Conservation (phyloP, 2,888 invertebrate species). For the Galerucella calmariensis region DNA sequence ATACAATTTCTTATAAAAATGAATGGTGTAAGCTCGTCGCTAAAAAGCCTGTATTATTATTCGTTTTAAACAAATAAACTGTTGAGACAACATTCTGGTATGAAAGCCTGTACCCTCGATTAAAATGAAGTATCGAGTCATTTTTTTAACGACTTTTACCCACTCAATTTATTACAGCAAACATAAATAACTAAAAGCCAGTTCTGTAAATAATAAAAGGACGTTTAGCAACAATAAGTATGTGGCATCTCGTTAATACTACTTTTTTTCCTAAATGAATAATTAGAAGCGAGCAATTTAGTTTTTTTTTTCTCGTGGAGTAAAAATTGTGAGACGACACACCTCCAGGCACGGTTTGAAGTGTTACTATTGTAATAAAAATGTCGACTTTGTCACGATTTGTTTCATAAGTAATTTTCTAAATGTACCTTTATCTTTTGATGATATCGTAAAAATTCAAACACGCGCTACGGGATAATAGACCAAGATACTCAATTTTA, state of each 20-base stretch:
- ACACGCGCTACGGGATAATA: not conserved
- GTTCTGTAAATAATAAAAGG: slow-evolving; percentile 20
- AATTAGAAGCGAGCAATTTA: not conserved
- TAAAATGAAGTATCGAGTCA: slow-evolving; percentile 4
- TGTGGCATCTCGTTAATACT: slow-evolving; percentile 11
- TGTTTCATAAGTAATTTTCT: not conserved
- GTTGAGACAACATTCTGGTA: not conserved
- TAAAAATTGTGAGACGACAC: not conserved
- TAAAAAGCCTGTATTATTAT: not conserved
- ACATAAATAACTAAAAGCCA: slow-evolving; percentile 9
- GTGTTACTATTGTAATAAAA: not conserved
- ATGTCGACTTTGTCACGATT: not conserved
- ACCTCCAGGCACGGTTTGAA: not conserved
- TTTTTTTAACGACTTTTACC: not conserved
- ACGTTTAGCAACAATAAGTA: slow-evolving; percentile 4
- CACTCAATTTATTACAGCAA: not conserved
- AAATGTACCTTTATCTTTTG: not conserved
- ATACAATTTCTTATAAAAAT: too few species aligned
- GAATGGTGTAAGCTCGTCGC: not conserved
- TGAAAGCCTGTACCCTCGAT: not conserved
- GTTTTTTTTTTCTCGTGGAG: not conserved
- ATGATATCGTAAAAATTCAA: not conserved
- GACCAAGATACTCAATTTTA: slow-evolving; percentile 1
- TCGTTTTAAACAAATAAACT: slow-evolving; percentile 2
- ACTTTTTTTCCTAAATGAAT: not conserved